phyloP scores from a whole-genome alignment of 2,113 vertebrate species.

The Cottus gobio region DNA sequence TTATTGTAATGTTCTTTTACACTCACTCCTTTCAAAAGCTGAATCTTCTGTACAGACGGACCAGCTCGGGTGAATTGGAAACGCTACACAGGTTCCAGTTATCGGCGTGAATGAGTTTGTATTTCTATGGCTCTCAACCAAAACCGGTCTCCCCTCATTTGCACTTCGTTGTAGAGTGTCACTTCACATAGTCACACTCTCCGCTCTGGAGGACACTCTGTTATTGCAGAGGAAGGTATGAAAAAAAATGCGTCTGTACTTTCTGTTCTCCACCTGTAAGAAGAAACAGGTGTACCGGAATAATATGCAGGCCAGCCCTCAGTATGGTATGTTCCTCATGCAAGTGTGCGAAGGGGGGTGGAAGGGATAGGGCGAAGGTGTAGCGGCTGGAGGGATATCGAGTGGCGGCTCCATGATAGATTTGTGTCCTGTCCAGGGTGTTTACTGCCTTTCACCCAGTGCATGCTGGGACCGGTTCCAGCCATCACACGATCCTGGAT shows the following conservation, averaged over 20 bases:
- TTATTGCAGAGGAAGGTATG: background rate
- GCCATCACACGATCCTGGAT: conserved; percentile 21
- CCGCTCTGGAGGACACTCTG: background rate
- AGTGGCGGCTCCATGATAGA: conserved; percentile 14
- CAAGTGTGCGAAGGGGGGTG: conserved; percentile 1
- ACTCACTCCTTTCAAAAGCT: background rate
- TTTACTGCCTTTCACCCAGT: conserved; percentile 43
- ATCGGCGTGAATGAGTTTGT: background rate
- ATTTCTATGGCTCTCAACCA: background rate
- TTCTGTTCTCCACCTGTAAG: background rate
- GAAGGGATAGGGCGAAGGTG: background rate
- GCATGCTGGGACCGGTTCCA: conserved; percentile 11
- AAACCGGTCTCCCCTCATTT: conserved; percentile 19
- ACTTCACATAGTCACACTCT: background rate
- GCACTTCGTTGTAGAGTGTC: background rate
- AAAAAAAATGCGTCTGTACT: background rate
- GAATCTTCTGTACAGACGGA: background rate
- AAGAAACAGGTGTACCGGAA: conserved; percentile 21
- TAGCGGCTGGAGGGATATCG: conserved; percentile 7
- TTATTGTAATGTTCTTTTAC: background rate
- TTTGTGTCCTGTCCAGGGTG: conserved; percentile 18
- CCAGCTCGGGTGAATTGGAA: background rate
- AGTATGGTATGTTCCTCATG: background rate
- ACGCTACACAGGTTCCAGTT: background rate
- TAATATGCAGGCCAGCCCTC: background rate